Conservation (phyloP, 2,888 invertebrate genomes). For the Tuberolachnus salignus region DNA sequence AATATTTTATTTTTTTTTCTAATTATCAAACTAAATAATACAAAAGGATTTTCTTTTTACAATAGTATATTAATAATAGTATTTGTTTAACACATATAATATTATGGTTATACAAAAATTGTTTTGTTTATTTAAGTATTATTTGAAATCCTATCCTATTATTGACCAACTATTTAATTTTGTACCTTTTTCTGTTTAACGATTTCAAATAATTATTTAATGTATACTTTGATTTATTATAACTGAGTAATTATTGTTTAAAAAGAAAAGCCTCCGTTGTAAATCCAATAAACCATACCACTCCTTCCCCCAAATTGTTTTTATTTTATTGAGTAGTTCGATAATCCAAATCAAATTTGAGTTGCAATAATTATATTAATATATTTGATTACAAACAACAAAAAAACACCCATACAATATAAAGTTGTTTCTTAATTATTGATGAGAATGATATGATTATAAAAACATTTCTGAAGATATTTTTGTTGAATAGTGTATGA, state of each 20-base stretch:
- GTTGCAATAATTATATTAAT: no score
- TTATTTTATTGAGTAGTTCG: neutral
- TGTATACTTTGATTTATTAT: constrained; percentile 50
- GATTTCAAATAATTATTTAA: constrained; percentile 33
- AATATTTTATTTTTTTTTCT: constrained; percentile 22
- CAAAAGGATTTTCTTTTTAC: constrained; percentile 21
- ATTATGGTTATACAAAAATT: constrained; percentile 25
- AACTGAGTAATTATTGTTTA: constrained; percentile 39
- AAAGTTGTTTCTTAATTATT: no score
- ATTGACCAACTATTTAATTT: constrained; percentile 19
- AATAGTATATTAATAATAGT: constrained; percentile 24
- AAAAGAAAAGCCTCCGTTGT: constrained; percentile 35
- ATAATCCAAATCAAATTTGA: no score
- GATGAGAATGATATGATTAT: no score
- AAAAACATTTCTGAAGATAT: no score
- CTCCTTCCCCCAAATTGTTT: constrained; percentile 14
- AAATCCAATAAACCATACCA: constrained; percentile 45
- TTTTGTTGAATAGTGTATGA: no score
- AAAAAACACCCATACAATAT: no score
- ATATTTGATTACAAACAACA: no score
- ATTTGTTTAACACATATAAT: constrained; percentile 29
- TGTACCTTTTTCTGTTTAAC: constrained; percentile 29
- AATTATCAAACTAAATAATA: constrained; percentile 42
- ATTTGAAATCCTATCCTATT: constrained; percentile 36
- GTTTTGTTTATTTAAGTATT: constrained; percentile 42